Evolutionary conservation across 2,888 invertebrate species (phyloP).

Genomic region (Magallana nippona): DNA sequence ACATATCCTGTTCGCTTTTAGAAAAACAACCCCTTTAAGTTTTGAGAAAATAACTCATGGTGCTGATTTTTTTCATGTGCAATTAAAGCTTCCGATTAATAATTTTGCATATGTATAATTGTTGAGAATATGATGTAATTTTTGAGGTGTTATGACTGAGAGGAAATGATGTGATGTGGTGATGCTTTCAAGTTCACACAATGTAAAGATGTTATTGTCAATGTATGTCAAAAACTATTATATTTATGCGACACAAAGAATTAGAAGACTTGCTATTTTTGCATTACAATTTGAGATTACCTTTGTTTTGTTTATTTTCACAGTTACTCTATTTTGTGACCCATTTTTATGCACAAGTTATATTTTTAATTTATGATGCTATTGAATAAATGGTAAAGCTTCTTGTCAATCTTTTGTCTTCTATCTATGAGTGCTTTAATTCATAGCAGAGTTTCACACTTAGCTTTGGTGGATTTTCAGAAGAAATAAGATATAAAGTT

Average conservation of each 20-base stretch:
- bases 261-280: background rate
- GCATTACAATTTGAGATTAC: background rate
- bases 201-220: no score
- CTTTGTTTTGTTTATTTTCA: background rate
- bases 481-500: no score
- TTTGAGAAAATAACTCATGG: background rate
- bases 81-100: background rate
- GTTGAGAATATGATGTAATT: background rate
- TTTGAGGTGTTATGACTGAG: no score
- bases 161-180: no score
- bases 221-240: background rate
- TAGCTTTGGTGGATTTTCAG: no score
- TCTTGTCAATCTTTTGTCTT: background rate
- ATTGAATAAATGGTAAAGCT: conserved; percentile 2
- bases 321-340: background rate
- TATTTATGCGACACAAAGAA: no score
- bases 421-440: no score
- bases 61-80: background rate
- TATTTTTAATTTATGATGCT: conserved; percentile 23
- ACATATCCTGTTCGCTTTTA: background rate
- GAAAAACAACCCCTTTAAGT: background rate
- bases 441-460: no score
- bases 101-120: background rate
- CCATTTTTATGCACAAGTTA: conserved; percentile 9
- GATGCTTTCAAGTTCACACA: no score